These are phyloP conservation scores for Pangasius mekongensis DNA, from an alignment of 2,797 vertebrate species.

Conservation along the genomic window DNA sequence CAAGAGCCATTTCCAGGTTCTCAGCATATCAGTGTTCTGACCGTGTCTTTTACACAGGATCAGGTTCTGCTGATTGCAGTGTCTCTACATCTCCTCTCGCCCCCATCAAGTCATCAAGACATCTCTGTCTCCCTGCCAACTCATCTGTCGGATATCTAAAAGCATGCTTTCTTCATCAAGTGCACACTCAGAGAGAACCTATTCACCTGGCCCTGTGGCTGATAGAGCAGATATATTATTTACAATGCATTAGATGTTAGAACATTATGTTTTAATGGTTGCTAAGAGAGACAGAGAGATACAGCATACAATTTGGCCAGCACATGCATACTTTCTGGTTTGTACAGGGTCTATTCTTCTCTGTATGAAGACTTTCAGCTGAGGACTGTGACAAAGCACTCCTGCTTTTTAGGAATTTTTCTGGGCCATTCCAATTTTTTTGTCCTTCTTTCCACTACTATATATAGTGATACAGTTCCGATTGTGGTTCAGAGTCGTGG, in stretches of 20 bases:
- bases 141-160: conserved; percentile 61
- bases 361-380: conserved; percentile 8
- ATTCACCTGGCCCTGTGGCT: conserved; percentile 64
- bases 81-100: conserved; percentile 50
- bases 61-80: conserved; percentile 64
- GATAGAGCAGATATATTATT: conserved; percentile 73
- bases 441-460: not conserved
- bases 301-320: not conserved
- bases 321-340: not conserved
- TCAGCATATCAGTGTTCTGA: conserved; percentile 15
- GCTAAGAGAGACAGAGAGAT: not conserved
- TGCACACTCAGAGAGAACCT: conserved; percentile 23
- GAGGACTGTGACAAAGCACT: not conserved
- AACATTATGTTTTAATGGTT: conserved; percentile 47
- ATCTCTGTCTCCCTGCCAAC: conserved; percentile 36
- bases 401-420: not conserved
- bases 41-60: conserved; percentile 26
- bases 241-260: conserved; percentile 69
- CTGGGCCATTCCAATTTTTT: not conserved
- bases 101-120: conserved; percentile 46
- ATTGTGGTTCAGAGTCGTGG: not conserved
- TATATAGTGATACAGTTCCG: not conserved
- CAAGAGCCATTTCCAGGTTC: conserved; percentile 17
- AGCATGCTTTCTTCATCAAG: conserved; percentile 47
- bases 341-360: not conserved